Evolutionary conservation across 2,797 vertebrate species (phyloP).

Genomic region (Pantherophis alleghaniensis): DNA sequence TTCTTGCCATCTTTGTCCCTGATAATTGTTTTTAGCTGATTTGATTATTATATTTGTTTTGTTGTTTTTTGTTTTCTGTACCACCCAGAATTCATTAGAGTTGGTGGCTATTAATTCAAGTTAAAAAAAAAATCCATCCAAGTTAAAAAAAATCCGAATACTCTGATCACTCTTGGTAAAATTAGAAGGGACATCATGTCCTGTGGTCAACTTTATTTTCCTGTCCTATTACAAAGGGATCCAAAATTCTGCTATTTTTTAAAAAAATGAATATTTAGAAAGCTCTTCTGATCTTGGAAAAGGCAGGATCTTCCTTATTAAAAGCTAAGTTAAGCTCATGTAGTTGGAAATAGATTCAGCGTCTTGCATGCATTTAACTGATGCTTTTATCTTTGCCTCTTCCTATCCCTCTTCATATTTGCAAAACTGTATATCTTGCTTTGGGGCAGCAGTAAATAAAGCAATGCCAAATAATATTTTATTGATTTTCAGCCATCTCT

Average conservation of each 20-base stretch:
- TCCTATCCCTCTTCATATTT: background rate
- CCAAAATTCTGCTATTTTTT: background rate
- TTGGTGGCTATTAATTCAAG: background rate
- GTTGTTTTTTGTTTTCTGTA: background rate
- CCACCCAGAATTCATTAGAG: background rate
- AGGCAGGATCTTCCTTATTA: background rate
- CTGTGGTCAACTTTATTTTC: background rate
- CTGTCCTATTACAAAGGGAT: background rate
- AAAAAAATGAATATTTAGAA: background rate
- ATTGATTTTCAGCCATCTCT: background rate
- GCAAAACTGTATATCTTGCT: background rate
- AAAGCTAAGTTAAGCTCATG: background rate
- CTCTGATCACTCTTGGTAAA: background rate
- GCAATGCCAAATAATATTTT: background rate
- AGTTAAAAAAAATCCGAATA: background rate
- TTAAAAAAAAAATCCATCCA: background rate
- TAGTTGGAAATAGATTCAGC: background rate
- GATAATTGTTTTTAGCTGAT: background rate
- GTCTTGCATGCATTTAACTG: background rate
- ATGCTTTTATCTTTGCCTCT: background rate
- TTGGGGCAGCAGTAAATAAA: background rate
- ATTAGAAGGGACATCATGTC: background rate
- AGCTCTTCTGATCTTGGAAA: background rate
- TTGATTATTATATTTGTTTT: background rate
- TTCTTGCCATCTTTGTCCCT: background rate